Evolutionary conservation across 2,113 vertebrate species (phyloP).

Genomic region (Epinephelus lanceolatus): DNA sequence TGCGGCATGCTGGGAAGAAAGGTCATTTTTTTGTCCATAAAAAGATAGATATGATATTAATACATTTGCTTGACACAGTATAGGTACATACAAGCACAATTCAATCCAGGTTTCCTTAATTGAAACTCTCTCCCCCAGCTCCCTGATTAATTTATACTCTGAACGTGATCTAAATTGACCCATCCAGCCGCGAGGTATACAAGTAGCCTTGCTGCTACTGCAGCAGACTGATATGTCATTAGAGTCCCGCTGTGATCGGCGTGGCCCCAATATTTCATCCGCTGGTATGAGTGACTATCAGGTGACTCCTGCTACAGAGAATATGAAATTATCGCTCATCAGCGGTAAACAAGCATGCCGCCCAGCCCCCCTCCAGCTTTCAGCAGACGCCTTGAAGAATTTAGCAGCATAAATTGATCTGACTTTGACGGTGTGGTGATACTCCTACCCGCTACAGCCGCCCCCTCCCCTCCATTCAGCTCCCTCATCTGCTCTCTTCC

Average conservation of each 20-base stretch:
- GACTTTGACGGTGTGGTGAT: slow-evolving; percentile 47
- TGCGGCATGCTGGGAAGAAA: background rate
- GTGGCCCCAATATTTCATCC: slow-evolving; percentile 91
- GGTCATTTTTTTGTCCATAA: slow-evolving; percentile 11
- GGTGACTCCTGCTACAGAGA: slow-evolving; percentile 63
- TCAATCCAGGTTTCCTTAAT: slow-evolving; percentile 80
- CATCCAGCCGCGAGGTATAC: slow-evolving; percentile 82
- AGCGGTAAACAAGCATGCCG: slow-evolving; percentile 83
- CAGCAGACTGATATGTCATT: slow-evolving; percentile 84
- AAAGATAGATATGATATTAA: slow-evolving; percentile 30
- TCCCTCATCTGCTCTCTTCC: background rate
- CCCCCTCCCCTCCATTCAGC: background rate
- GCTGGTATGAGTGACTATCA: slow-evolving; percentile 86
- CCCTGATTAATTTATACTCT: slow-evolving; percentile 80
- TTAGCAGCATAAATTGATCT: slow-evolving; percentile 55
- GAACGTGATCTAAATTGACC: slow-evolving; percentile 81
- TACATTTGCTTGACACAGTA: slow-evolving; percentile 3
- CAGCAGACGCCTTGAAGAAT: slow-evolving; percentile 74
- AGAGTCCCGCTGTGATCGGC: slow-evolving; percentile 88
- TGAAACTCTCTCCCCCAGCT: slow-evolving; percentile 79
- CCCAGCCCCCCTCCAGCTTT: slow-evolving; percentile 80
- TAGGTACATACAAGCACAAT: slow-evolving; percentile 66
- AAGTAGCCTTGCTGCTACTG: slow-evolving; percentile 59
- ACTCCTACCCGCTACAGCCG: slow-evolving; percentile 13
- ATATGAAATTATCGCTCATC: slow-evolving; percentile 89